Base-by-base conservation (phyloP, 2,113 vertebrate genomes). In the Nyctibius bracteatus region DNA sequence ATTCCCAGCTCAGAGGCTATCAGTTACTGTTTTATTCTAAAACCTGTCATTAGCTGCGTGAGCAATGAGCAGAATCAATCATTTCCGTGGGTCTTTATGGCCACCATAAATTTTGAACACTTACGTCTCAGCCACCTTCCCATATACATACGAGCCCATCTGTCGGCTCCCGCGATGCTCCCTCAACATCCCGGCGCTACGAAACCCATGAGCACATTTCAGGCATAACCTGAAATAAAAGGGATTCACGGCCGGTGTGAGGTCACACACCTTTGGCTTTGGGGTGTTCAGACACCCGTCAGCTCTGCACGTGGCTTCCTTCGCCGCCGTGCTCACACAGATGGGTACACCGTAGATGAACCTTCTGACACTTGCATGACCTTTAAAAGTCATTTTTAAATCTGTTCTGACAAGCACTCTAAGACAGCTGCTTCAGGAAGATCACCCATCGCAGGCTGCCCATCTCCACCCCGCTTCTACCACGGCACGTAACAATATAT, bases 41-140 rank as follows among this genome's bases (percentile, higher is more conserved):
- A 89, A 14, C 12, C 89, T 75, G 78, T 81, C 93, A 59, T 68
- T 55, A 12, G 22, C 61, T 7, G 52, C 0, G 0, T 47, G 81
- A 91, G 68, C 86, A 78, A 87, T 13, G 91, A 89, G 81, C 70
- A 61, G 70, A 89, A 96, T 85, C 95, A 79, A 91, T 96, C 89
- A 94, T 79, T 87, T 94, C 77, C 91, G 49, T 1, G 1, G 43
- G 65, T 63, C 80, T 94, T 96, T 94, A 96, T 61, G 91, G 77
- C 61, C 86, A 31, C 81, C 57, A 72, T 96, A 94, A 96, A 94
- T 95, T 89, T 5, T 13, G 68, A 96, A 24, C 86, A 21, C 79
- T 90, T 54, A 79, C 2, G 51, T 44, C 58, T 73, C 92, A 58
- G 75, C 82, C 86, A 41, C 77, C 43, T 92, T 73, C 82, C 57